Percentiles rank a stretch among this genome's conserved stretches.
These are phyloP conservation scores for Cheilosia vernalis DNA, from an alignment of 2,888 invertebrate genomes.

Conservation along the genomic window DNA sequence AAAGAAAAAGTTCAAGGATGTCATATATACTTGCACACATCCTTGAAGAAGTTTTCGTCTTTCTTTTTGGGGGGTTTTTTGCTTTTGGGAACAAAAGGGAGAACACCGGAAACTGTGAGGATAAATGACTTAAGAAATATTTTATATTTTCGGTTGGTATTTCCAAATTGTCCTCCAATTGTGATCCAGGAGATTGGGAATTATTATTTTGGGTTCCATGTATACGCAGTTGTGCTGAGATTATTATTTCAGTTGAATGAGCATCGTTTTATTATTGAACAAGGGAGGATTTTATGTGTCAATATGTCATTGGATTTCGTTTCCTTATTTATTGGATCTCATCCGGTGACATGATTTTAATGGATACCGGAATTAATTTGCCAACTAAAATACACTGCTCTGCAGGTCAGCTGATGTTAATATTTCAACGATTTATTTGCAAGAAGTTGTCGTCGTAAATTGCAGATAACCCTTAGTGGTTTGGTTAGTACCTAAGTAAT, in stretches of 20 bases:
- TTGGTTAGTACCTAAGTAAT: too few relatives aligned
- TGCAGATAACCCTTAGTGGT: too few relatives aligned
- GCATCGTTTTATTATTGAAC: conserved; percentile 36
- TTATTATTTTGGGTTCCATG: conserved; percentile 39
- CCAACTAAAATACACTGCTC: conserved; percentile 25
- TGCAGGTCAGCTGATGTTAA: conserved; percentile 28
- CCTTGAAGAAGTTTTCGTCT: conserved; percentile 22
- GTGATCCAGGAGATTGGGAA: conserved; percentile 28
- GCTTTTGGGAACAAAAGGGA: background rate
- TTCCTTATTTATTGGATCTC: conserved; percentile 54
- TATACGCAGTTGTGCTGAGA: conserved; percentile 13
- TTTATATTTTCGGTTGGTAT: conserved; percentile 37
- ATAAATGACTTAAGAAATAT: conserved; percentile 39
- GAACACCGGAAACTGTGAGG: conserved; percentile 31
- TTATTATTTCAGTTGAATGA: conserved; percentile 63
- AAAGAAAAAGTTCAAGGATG: conserved; percentile 55
- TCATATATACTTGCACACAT: conserved; percentile 11
- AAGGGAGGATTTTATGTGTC: conserved; percentile 60
- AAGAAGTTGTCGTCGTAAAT: too few relatives aligned
- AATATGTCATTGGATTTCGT: conserved; percentile 68
- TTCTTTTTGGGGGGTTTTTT: background rate
- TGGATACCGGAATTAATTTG: conserved; percentile 53
- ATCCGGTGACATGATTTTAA: conserved; percentile 50
- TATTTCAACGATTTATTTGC: background rate
- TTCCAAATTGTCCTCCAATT: conserved; percentile 35